A percentile compares a stretch with the other conserved stretches of the same genome.
These are phyloP conservation scores for Virgularia gustaviana DNA, from an alignment of 92 coral and sea anemone species.

Conservation along the genomic window DNA sequence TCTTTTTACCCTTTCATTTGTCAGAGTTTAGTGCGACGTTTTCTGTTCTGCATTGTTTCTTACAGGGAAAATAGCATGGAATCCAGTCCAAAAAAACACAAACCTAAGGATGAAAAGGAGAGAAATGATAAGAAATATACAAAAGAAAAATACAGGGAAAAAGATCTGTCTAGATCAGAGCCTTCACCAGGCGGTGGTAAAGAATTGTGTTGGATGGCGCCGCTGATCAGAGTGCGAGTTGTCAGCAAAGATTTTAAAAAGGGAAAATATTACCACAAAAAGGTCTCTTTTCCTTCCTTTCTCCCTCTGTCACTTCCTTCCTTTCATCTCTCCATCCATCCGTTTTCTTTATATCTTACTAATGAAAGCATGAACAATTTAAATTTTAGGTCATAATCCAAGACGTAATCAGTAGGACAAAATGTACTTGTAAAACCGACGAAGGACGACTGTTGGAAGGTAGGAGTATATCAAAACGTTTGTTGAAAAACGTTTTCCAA, in stretches of 20 bases:
- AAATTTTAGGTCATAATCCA: conserved; percentile 62
- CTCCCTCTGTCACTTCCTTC: neutral
- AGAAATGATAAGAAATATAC: conserved; percentile 26
- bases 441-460: conserved; percentile 89
- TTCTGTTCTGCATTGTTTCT: neutral
- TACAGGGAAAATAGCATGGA: neutral
- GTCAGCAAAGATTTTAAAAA: conserved; percentile 81
- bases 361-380: neutral
- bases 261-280: conserved; percentile 83
- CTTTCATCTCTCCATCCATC: too few relatives aligned
- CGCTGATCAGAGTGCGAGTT: conserved; percentile 81
- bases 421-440: conserved; percentile 84
- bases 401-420: conserved; percentile 68
- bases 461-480: conserved; percentile 9
- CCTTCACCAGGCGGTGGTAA: neutral
- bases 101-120: conserved; percentile 24
- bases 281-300: conserved; percentile 45
- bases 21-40: too few relatives aligned
- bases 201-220: conserved; percentile 73
- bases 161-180: neutral
- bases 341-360: too few relatives aligned
- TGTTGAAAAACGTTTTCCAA: too few relatives aligned
- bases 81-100: conserved; percentile 21
- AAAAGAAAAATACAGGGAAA: conserved; percentile 7
- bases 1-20: neutral